phyloP scores from a whole-genome alignment of 2,797 vertebrate genomes.

The Varecia variegata region DNA sequence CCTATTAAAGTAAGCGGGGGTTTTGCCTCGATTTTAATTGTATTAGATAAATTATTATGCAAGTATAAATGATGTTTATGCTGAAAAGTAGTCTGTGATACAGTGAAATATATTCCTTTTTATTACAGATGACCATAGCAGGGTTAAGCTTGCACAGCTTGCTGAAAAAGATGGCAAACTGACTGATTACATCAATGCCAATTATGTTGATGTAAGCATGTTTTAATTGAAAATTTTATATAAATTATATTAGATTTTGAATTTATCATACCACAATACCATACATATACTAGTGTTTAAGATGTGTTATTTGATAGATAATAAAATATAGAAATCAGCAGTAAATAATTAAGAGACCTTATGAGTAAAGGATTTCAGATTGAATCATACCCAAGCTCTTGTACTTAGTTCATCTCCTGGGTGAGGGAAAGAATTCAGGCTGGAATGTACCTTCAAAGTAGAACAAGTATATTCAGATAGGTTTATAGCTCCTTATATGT shows the following conservation, averaged over 20 bases:
- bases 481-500: not conserved
- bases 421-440: not conserved
- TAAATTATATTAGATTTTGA: not conserved
- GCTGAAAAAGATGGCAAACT: constrained; percentile 90
- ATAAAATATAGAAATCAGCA: not conserved
- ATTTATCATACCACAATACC: not conserved
- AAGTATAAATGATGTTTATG: not conserved
- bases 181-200: constrained; percentile 97
- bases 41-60: not conserved
- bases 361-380: not conserved
- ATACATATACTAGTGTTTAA: not conserved
- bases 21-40: not conserved
- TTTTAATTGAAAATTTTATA: constrained; percentile 38
- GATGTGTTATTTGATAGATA: not conserved
- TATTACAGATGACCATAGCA: constrained; percentile 94
- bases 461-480: not conserved
- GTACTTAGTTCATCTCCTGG: not conserved
- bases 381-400: not conserved
- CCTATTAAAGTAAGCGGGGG: not conserved
- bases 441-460: not conserved
- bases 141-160: constrained; percentile 91
- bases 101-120: constrained; percentile 62
- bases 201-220: constrained; percentile 95
- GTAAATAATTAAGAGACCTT: not conserved
- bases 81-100: not conserved